Base-by-base conservation (phyloP, 2,888 invertebrate species). In the Apotomis turbidana region DNA sequence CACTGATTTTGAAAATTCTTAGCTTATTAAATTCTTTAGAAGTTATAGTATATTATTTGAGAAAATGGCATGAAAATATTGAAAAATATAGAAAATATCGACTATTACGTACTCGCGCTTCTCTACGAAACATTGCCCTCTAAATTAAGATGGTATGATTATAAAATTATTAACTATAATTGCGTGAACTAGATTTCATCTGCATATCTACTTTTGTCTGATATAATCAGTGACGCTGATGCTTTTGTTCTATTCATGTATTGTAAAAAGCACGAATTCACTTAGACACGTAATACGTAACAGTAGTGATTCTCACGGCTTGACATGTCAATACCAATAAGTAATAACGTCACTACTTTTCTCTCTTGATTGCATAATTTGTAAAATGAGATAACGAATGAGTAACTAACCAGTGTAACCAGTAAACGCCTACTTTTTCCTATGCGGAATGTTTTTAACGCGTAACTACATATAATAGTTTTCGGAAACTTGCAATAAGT, bases 351-450 rank as follows among this genome's bases (percentile, higher is more conserved):
- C 68, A 68, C 55, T 62, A 44, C 79, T 80, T 78, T 81, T 80
- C 80, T 80, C 81, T 78, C 77, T 80, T 68, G 77, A 70, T 87
- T 87, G 84, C 80, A 79, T 84, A 87, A 87, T 77, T 41, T 77
- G 74, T 76, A 78, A 66, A 66, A 49, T 57, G n/a, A 46, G 46
- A 15, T 41, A 57, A 57, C 41, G 8, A 3, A 49, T 57, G 41
- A 67, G 27, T 68, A 59, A 44, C 52, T 5, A 62, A 52, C 51
- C 38, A 38, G 8, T 49, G 62, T 62, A 63, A 63, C 62, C 41
- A 41, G 5, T 41, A 6, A 6, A 27, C 49, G 36, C 51, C 62
- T 27, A 51, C 59, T 81, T 83, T 76, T 77, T 79, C 73, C 80
- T 80, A 80, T 80, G 77, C 85, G 80, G 78, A 78, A 83, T 79